A percentile compares a stretch with the other conserved stretches of the same genome.
Conservation (phyloP, 2,797 vertebrate genomes). For the Spinus olivaceus region DNA sequence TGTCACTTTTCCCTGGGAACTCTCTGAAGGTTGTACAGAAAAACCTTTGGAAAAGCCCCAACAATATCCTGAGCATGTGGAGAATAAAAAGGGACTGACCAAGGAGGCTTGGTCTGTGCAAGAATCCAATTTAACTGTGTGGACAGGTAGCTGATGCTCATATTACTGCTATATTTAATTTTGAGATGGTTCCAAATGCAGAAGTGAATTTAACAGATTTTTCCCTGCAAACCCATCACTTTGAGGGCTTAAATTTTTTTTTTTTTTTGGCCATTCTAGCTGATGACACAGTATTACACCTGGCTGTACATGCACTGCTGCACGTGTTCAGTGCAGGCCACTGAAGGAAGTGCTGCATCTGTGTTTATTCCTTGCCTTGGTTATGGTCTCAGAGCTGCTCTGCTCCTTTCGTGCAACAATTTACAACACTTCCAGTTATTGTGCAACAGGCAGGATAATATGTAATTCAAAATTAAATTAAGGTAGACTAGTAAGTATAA, state of each 20-base stretch:
- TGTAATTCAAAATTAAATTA: not conserved
- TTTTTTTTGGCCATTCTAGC: not conserved
- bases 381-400: not conserved
- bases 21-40: not conserved
- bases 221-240: not conserved
- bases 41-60: not conserved
- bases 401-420: not conserved
- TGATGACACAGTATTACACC: not conserved
- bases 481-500: not conserved
- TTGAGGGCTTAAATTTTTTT: not conserved
- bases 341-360: not conserved
- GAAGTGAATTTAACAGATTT: not conserved
- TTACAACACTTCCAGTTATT: not conserved
- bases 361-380: not conserved
- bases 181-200: not conserved
- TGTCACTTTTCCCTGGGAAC: not conserved
- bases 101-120: not conserved
- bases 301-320: not conserved
- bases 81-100: not conserved
- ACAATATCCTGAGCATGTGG: not conserved
- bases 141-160: not conserved
- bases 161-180: not conserved
- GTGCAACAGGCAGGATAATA: not conserved
- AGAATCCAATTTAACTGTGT: not conserved
- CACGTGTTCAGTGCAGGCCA: not conserved